Evolutionary conservation across 2,113 vertebrate genomes (phyloP).

Genomic region (Brienomyrus brachyistius): DNA sequence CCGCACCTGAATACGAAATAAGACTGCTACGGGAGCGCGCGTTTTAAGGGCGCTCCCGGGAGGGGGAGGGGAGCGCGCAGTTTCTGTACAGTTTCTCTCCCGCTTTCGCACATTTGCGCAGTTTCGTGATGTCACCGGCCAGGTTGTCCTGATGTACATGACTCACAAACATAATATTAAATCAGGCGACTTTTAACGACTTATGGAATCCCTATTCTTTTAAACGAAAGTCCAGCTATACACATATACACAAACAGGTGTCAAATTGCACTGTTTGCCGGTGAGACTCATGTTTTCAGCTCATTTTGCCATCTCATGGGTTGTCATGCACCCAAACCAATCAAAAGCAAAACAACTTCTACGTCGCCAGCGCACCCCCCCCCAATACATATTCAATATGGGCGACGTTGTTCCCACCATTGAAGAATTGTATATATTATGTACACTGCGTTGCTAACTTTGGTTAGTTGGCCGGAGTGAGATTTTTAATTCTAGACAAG

Average conservation of each 20-base stretch:
- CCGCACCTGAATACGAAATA: constrained; percentile 48
- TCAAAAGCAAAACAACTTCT: background rate
- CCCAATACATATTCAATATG: background rate
- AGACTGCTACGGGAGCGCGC: constrained; percentile 40
- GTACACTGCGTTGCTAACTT: background rate
- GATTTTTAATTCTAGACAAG: background rate
- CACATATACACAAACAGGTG: background rate
- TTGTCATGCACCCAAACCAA: background rate
- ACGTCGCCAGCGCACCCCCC: background rate
- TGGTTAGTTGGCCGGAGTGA: background rate
- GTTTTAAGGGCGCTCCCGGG: constrained; percentile 45
- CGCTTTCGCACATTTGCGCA: constrained; percentile 10
- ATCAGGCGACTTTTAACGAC: background rate
- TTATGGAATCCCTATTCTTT: background rate
- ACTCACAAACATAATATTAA: background rate
- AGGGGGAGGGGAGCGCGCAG: constrained; percentile 39
- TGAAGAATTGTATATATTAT: background rate
- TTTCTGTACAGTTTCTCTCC: constrained; percentile 47
- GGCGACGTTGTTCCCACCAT: background rate
- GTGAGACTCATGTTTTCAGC: background rate
- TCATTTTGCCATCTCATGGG: background rate
- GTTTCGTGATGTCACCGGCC: constrained; percentile 53
- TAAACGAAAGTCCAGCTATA: background rate
- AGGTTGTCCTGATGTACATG: background rate
- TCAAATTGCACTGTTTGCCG: background rate